Percentiles rank a stretch among this genome's conserved stretches.
Conservation (phyloP, 2,113 vertebrate genomes). For the Muntiacus reevesi region DNA sequence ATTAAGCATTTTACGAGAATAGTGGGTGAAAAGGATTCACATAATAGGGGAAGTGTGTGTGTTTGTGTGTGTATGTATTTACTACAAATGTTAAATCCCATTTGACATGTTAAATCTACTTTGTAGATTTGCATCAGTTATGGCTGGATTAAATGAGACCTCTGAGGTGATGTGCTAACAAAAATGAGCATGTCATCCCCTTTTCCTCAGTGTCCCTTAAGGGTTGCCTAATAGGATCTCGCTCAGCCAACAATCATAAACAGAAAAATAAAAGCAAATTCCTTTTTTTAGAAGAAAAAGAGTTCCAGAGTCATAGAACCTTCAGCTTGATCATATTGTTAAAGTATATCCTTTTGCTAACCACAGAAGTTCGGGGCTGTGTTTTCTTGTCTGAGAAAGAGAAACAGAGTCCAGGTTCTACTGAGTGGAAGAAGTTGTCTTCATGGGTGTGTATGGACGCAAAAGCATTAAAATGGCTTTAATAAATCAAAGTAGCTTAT, state of each 20-base stretch:
- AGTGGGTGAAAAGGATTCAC: not conserved
- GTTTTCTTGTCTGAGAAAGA: not conserved
- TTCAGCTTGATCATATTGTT: not conserved
- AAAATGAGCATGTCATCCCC: not conserved
- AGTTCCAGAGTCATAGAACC: not conserved
- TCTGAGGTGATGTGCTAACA: not conserved
- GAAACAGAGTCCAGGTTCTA: not conserved
- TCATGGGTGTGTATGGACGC: not conserved
- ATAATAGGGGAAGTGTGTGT: not conserved
- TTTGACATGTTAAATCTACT: too few species aligned
- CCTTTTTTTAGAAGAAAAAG: not conserved
- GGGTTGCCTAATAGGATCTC: not conserved
- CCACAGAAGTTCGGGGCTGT: not conserved
- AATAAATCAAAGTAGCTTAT: not conserved
- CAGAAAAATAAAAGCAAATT: not conserved
- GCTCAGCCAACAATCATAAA: not conserved
- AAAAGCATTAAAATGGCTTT: not conserved
- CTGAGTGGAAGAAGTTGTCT: not conserved
- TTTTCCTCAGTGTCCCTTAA: conserved; percentile 7
- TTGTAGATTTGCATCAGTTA: not conserved
- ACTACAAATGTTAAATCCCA: not conserved
- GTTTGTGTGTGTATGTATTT: not conserved
- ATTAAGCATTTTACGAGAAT: not conserved
- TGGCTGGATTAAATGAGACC: not conserved
- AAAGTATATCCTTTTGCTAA: not conserved